phyloP scores from a whole-genome alignment of 2,797 vertebrate genomes.

The Pangasius larnaudii region DNA sequence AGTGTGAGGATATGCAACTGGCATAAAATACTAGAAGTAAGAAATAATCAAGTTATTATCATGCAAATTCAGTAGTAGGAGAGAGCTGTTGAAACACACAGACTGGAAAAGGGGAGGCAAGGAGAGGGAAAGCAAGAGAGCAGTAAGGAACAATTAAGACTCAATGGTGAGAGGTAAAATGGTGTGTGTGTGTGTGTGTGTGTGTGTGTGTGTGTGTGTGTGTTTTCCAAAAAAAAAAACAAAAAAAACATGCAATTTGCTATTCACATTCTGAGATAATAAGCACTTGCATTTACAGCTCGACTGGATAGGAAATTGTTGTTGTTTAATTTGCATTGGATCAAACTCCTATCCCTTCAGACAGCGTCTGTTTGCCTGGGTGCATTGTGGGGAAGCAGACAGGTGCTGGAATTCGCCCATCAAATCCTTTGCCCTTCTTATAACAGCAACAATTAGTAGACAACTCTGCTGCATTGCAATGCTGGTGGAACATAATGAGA shows the following conservation, averaged over 20 bases:
- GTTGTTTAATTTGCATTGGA: constrained; percentile 47
- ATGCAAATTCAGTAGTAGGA: constrained; percentile 40
- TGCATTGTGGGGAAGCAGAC: constrained; percentile 47
- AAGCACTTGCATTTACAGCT: constrained; percentile 43
- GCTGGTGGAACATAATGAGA: constrained; percentile 38
- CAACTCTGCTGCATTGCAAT: neutral
- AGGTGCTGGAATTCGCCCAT: constrained; percentile 46
- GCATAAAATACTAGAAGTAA: neutral
- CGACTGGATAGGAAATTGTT: constrained; percentile 28
- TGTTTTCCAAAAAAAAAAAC: neutral
- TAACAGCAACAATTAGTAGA: constrained; percentile 47
- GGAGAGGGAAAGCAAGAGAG: constrained; percentile 19
- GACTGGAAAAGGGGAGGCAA: constrained; percentile 25
- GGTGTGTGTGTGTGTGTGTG: neutral
- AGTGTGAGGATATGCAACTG: constrained; percentile 17
- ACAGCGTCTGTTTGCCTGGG: constrained; percentile 21
- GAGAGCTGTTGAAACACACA: constrained; percentile 16
- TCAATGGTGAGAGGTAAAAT: neutral
- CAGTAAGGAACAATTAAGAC: constrained; percentile 13
- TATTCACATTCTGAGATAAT: constrained; percentile 26
- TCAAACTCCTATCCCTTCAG: constrained; percentile 24
- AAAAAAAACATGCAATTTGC: neutral
- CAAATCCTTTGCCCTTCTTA: constrained; percentile 31
- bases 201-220: neutral
- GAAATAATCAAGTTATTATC: constrained; percentile 50